Evolutionary conservation across 2,888 invertebrate genomes (phyloP).

Genomic region (Nesidiocoris tenuis): DNA sequence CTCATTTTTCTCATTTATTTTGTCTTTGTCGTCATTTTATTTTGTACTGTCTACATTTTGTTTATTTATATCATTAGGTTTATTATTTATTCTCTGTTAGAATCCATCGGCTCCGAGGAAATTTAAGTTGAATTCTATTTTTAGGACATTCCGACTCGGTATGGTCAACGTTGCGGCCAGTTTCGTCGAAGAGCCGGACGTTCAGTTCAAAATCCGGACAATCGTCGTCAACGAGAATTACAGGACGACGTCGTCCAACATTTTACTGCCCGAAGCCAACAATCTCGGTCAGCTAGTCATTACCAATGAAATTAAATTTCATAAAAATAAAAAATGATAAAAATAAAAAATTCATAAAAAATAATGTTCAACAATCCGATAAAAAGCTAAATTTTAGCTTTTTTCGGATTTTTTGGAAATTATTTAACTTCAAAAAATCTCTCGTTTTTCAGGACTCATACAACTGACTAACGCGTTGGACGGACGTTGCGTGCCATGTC

Average conservation of each 20-base stretch:
- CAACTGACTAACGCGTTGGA: constrained; percentile 44
- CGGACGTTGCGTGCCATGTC: constrained; percentile 41
- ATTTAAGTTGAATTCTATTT: no score
- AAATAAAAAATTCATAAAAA: neutral
- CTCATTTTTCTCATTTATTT: no score
- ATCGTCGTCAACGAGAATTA: constrained; percentile 51
- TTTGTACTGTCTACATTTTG: no score
- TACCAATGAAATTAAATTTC: neutral
- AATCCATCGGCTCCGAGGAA: no score
- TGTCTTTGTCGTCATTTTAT: no score
- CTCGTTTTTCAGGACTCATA: constrained; percentile 42
- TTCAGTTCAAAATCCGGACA: constrained; percentile 46
- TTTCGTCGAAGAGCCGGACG: constrained; percentile 43
- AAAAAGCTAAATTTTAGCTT: no score
- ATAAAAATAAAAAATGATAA: neutral
- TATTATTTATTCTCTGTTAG: no score
- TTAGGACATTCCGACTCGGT: constrained; percentile 50
- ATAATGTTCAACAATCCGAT: no score
- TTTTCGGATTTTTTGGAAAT: no score
- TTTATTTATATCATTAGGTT: no score
- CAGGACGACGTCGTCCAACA: constrained; percentile 41
- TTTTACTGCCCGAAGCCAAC: constrained; percentile 48
- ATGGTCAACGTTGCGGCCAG: constrained; percentile 49
- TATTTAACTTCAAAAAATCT: no score
- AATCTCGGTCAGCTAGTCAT: constrained; percentile 49